Conservation (phyloP, 1,140 invertebrate species). For the Probaryconus sp. region DNA sequence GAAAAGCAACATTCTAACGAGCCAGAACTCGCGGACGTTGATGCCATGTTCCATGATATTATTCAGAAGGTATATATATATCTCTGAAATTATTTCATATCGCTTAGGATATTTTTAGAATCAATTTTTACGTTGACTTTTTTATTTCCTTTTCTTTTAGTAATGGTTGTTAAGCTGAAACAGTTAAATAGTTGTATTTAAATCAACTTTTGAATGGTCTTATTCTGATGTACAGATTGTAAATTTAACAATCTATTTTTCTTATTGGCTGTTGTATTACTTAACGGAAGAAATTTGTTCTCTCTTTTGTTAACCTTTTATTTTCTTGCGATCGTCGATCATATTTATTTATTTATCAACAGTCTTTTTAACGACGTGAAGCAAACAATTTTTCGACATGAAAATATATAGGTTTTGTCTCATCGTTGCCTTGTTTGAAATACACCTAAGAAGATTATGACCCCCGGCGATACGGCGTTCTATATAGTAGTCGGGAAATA, state of each 20-base stretch:
- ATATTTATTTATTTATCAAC: too few species aligned
- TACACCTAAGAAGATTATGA: slow-evolving; percentile 22
- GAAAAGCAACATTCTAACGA: slow-evolving; percentile 37
- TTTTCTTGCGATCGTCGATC: too few species aligned
- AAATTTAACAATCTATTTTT: too few species aligned
- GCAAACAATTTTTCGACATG: neutral
- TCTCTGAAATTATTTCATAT: slow-evolving; percentile 1
- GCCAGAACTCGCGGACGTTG: slow-evolving; percentile 43
- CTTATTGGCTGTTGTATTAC: neutral
- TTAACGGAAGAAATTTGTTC: neutral
- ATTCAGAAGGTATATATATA: slow-evolving; percentile 56
- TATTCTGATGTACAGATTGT: too few species aligned
- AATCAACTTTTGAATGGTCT: too few species aligned
- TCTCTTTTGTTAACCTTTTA: too few species aligned
- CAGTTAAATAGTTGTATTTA: too few species aligned
- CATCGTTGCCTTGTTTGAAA: slow-evolving; percentile 2
- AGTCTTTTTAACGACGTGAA: too few species aligned
- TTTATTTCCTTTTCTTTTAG: too few species aligned
- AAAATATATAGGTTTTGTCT: neutral
- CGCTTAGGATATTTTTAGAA: too few species aligned
- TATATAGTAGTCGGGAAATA: slow-evolving; percentile 5
- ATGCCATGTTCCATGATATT: slow-evolving; percentile 58
- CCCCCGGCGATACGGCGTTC: slow-evolving; percentile 21
- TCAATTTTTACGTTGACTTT: too few species aligned
- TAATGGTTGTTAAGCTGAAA: too few species aligned